Evolutionary conservation across 1,140 invertebrate genomes (phyloP), one percentile per base, ranked within the genome.

Genomic region (Achatina immaculata): DNA sequence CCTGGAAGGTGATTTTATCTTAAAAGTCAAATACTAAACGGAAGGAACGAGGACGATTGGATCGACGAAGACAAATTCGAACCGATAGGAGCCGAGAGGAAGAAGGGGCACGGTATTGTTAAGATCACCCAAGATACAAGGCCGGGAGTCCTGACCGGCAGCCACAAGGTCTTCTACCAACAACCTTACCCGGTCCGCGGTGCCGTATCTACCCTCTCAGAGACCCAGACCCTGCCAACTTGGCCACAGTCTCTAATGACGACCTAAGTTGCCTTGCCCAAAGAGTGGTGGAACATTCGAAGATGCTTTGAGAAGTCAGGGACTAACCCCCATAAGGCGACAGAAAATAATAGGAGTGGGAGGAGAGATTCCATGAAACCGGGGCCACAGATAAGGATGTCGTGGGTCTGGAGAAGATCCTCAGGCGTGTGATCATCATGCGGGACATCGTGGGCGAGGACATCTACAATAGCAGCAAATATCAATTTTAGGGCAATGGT

Each of bases 311-410:
- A 9, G 55, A 58, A 24, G 55, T 24, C 55, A 58, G 55, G 55
- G 55, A n/a, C 21, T 58, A 58, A 58, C 55, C 7, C 55, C 55
- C 55, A 24, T 24, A 9, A 58, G 24, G 21, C 55, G 55, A 4
- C 55, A 58, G 55, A 58, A 58, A 24, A 58, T 58, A 58, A 58
- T 24, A 11, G n/a, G 55, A n/a, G 55, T 58, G 55, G 55, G 55
- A 21, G 21, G 24, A 9, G 4, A 9, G 11, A 24, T 11, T 58
- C 21, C 55, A 58, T 24, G 11, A 58, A 58, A 9, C 55, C 24
- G 55, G 55, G 11, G 55, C 55, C 55, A 14, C 55, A 24, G 21
- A 19, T 24, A 24, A 24, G 11, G 55, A 58, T 58, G 55, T 14
- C 11, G 55, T 24, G 6, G 55, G 24, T 19, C 24, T 58, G 24